Evolutionary conservation across 2,113 vertebrate species (phyloP).

Genomic region (Tautogolabrus adspersus): DNA sequence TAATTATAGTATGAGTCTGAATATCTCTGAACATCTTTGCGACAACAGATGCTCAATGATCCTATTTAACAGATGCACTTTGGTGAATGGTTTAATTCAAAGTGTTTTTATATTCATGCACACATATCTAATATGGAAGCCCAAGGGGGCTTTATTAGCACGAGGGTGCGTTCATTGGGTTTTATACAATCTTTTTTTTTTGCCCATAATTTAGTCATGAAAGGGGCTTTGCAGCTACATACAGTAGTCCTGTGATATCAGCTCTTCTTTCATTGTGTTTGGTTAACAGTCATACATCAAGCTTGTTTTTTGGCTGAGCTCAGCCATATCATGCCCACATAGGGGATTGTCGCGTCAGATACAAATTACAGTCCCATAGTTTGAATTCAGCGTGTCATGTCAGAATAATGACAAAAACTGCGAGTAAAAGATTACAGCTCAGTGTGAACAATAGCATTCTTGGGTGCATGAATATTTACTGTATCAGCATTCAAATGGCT

Average conservation of each 20-base stretch:
- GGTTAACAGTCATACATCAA: slow-evolving; percentile 42
- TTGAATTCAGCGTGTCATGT: slow-evolving; percentile 40
- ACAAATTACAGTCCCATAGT: slow-evolving; percentile 12
- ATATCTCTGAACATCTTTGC: slow-evolving; percentile 1
- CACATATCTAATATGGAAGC: slow-evolving; percentile 2
- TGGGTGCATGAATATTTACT: not conserved
- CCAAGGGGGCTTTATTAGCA: slow-evolving; percentile 4
- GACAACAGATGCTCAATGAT: slow-evolving; percentile 17
- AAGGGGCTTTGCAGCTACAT: not conserved
- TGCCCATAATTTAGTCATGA: slow-evolving; percentile 15
- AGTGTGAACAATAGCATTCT: slow-evolving; percentile 20
- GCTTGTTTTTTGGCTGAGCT: slow-evolving; percentile 46
- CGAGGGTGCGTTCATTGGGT: slow-evolving; percentile 11
- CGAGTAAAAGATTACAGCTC: slow-evolving; percentile 9
- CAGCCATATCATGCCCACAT: not conserved
- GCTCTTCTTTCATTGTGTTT: slow-evolving; percentile 30
- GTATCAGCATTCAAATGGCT: not conserved
- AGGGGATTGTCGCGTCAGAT: slow-evolving; percentile 14
- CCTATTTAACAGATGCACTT: slow-evolving; percentile 39
- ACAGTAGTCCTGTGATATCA: not conserved
- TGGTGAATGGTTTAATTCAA: slow-evolving; percentile 34
- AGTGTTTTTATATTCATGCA: slow-evolving; percentile 43
- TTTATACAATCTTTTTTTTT: slow-evolving; percentile 6
- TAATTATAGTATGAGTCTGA: not conserved
- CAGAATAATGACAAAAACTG: slow-evolving; percentile 42